Evolutionary conservation across 2,113 vertebrate species (phyloP), one percentile per base, ranked within the genome.

Genomic region (Strix aluco): DNA sequence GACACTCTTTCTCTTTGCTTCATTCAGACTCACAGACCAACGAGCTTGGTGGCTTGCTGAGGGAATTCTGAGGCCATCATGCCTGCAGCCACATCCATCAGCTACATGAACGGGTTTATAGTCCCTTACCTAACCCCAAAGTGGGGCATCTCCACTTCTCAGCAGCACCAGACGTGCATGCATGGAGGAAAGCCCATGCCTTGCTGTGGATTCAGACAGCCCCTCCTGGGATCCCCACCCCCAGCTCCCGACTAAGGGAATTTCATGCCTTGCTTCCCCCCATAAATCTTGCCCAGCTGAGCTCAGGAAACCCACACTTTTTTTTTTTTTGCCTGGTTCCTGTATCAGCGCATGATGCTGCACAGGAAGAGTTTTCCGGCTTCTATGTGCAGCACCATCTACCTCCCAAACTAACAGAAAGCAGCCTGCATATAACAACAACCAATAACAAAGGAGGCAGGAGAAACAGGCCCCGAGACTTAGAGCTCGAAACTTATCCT

Each of bases 51-150:
- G 59, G 46, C 63, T 59, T 78, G 8, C 58, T 63, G 12, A 49
- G 71, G 49, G 67, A 59, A 44, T 11, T 58, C 67, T 21, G 62
- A 69, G 86, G 75, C 58, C 79, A 27, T 29, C 58, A 13, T 0
- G 0, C 54, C 82, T 73, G 36, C 58, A 86, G 71, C 67, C 83
- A 65, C 59, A 36, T 46, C 67, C 62, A 11, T 7, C 11, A 2
- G 47, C 67, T 55, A 57, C 34, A 34, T 5, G 2, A 44, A 55
- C 0, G 0, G 49, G 34, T 77, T 54, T 58, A n/a, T 2, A 86
- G 71, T 7, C 49, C 81, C 51, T 38, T 9, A 26, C 46, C 4
- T 7, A 86, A 61, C 3, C 44, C 88, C 71, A 19, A 14, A 40
- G 36, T 0, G 10, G 49, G 25, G 57, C 70, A 75, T 4, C 29